phyloP scores from a whole-genome alignment of 1,140 invertebrate species.

The Drosophila rufa region DNA sequence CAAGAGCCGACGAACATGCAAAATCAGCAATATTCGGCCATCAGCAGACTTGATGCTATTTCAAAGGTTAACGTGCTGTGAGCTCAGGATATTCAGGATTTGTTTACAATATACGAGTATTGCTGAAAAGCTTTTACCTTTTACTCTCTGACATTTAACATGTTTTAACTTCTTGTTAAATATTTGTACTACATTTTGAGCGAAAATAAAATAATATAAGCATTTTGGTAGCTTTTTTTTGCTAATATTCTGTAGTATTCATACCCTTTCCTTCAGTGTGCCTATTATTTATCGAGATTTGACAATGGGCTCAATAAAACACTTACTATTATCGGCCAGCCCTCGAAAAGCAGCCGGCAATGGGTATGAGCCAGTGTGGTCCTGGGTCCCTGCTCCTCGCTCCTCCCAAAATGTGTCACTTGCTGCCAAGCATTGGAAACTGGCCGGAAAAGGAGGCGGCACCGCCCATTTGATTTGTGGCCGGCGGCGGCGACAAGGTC shows the following conservation, averaged over 20 bases:
- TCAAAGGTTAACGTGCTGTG: too few species aligned
- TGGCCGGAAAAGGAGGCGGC: neutral
- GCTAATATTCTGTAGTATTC: too few species aligned
- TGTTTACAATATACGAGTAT: too few species aligned
- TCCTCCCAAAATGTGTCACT: conserved; percentile 9
- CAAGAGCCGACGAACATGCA: neutral
- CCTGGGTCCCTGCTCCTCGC: neutral
- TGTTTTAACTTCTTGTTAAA: too few species aligned
- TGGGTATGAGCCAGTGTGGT: neutral
- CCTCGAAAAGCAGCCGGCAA: neutral
- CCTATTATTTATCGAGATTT: neutral
- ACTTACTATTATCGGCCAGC: conserved; percentile 7
- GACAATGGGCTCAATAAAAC: conserved; percentile 15
- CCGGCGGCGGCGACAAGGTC: conserved; percentile 47
- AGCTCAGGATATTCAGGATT: too few species aligned
- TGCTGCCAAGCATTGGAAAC: neutral
- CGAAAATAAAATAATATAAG: too few species aligned
- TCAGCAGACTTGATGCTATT: neutral
- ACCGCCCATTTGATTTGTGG: conserved; percentile 42
- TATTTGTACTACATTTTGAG: too few species aligned
- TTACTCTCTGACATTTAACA: too few species aligned
- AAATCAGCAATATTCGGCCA: conserved; percentile 4
- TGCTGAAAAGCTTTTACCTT: too few species aligned
- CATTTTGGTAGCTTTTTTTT: too few species aligned
- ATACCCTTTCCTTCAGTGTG: neutral